Conservation (phyloP, 2,113 vertebrate species). For the Azemiops feae region DNA sequence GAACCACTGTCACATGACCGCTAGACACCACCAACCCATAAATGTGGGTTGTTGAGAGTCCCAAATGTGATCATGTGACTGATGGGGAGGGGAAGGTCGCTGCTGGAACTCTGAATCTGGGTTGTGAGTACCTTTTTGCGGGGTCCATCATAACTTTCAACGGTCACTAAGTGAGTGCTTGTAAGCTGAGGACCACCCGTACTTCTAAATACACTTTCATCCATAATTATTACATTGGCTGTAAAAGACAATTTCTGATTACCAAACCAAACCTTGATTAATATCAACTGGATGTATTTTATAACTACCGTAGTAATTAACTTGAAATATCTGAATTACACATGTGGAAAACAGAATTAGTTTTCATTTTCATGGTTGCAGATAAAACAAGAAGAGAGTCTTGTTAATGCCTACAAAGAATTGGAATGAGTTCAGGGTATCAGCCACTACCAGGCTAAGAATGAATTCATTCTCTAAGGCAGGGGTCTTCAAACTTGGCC, state of each 20-base stretch:
- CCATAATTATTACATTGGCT: slow-evolving; percentile 26
- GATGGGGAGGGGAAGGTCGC: not conserved
- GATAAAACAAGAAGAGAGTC: not conserved
- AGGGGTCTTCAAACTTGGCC: too few relatives aligned
- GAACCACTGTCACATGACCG: not conserved
- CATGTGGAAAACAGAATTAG: not conserved
- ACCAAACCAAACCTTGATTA: slow-evolving; percentile 49
- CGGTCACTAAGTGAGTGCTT: not conserved
- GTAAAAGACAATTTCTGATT: slow-evolving; percentile 50
- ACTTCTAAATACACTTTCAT: slow-evolving; percentile 27
- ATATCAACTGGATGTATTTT: slow-evolving; percentile 37
- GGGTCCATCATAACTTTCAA: not conserved
- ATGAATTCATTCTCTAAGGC: not conserved
- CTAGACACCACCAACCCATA: not conserved
- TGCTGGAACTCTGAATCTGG: too few relatives aligned
- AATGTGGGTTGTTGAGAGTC: not conserved
- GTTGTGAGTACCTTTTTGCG: not conserved
- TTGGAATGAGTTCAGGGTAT: not conserved
- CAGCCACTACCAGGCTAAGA: not conserved
- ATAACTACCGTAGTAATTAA: slow-evolving; percentile 13
- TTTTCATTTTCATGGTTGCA: not conserved
- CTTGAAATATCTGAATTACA: slow-evolving; percentile 13
- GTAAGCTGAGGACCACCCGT: not conserved
- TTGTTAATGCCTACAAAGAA: not conserved
- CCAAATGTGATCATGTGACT: not conserved